A percentile compares a stretch with the other conserved stretches of the same genome.
Conservation (phyloP, 2,797 vertebrate genomes). For the Pseudomugil gertrudae region DNA sequence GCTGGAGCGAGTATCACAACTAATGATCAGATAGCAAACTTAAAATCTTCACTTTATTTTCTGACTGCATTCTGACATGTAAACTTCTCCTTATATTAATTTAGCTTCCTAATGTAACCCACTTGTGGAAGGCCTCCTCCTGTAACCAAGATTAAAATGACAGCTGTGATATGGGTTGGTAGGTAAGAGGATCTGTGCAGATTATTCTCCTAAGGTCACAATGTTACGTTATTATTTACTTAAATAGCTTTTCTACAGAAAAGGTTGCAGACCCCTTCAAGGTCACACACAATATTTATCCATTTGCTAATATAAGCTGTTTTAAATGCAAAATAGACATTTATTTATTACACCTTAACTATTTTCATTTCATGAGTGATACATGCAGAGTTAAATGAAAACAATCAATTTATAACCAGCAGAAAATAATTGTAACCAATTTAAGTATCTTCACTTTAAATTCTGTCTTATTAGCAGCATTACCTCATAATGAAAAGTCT, state of each 20-base stretch:
- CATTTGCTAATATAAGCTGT: not conserved
- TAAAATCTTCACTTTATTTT: not conserved
- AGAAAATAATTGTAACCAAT: slow-evolving; percentile 33
- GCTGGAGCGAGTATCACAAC: not conserved
- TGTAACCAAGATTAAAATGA: not conserved
- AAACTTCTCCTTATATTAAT: not conserved
- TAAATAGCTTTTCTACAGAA: not conserved
- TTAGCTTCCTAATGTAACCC: not conserved
- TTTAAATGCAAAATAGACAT: slow-evolving; percentile 11
- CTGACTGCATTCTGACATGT: not conserved
- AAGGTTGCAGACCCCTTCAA: slow-evolving; percentile 32
- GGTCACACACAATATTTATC: not conserved
- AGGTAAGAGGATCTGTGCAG: not conserved
- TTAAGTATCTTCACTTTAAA: slow-evolving; percentile 34
- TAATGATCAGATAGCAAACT: not conserved
- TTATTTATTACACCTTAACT: slow-evolving; percentile 23
- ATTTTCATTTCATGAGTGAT: slow-evolving; percentile 79
- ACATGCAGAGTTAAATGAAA: slow-evolving; percentile 65
- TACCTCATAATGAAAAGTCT: slow-evolving; percentile 70
- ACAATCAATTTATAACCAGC: slow-evolving; percentile 50
- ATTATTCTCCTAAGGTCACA: not conserved
- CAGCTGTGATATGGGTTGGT: too few species aligned
- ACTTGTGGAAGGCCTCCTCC: not conserved
- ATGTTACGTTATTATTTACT: not conserved
- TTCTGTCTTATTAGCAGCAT: slow-evolving; percentile 49